Evolutionary conservation across 2,888 invertebrate genomes (phyloP), one percentile per base, ranked within the genome.

Genomic region (Leucoptera coffeella): DNA sequence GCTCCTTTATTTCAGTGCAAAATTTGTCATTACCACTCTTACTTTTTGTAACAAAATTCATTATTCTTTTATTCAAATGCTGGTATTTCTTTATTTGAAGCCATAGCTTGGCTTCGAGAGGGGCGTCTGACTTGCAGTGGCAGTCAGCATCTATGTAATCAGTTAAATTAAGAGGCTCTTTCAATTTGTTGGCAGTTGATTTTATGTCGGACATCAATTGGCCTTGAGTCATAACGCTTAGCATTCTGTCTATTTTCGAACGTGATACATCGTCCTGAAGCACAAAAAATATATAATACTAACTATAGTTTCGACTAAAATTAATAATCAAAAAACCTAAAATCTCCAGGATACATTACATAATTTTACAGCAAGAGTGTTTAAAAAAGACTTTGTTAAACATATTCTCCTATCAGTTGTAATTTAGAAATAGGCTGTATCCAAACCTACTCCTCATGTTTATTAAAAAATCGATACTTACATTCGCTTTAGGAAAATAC

Each of bases 11-110:
- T 32, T 45, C 53, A 22, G 50, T 59, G 30, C 56, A 50, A 2
- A 60, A 38, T 11, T 44, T 37, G 32, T 61, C 59, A 1, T 53
- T 42, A 42, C 59, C 51, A 31, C 52, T 58, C 32, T 50, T 60
- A 15, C 55, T 56, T 33, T 58, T 56, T n/a, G 45, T 34, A 3
- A 57, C 39, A 28, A 50, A 37, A 19, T 59, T 55, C 38, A 45
- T 45, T 4, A 64, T 40, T 36, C 56, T 56, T 17, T 40, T 47
- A 23, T 52, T 62, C 14, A 67, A 35, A 37, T 59, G 45, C 3
- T 61, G 55, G 38, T 65, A 65, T 37, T 65, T 65, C 31, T 64
- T 65, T 2, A 64, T 40, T 38, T 64, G 40, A 3, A 65, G 43
- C 64, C 64, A 64, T 8, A 64, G 39, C 12, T 48, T 47, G 3